Conservation (phyloP, 2,888 invertebrate genomes). For the Zaprionus lineosus region DNA sequence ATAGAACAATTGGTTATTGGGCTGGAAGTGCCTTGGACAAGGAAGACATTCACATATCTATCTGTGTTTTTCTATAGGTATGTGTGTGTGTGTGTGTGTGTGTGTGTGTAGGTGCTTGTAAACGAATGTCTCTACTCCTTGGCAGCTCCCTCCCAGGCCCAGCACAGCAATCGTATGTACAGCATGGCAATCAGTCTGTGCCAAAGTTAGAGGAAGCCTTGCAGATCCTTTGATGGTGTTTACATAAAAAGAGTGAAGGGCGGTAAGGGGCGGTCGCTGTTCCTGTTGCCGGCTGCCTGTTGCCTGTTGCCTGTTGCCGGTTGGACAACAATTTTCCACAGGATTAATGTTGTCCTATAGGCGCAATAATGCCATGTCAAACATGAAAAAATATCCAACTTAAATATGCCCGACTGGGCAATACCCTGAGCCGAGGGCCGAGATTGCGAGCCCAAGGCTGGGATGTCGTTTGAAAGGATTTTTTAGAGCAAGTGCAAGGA, state of each 20-base stretch:
- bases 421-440: too few relatives aligned
- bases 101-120: not conserved
- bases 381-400: not conserved
- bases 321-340: slow-evolving; percentile 37
- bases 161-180: slow-evolving; percentile 5
- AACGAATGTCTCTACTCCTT: too few relatives aligned
- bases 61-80: not conserved
- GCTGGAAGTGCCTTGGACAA: slow-evolving; percentile 12
- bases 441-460: too few relatives aligned
- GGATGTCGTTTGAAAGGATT: too few relatives aligned
- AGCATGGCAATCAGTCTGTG: slow-evolving; percentile 52
- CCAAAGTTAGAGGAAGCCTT: slow-evolving; percentile 40
- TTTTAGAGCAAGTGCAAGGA: too few relatives aligned
- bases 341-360: slow-evolving; percentile 51
- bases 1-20: slow-evolving; percentile 46
- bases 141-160: slow-evolving; percentile 3
- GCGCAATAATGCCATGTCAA: slow-evolving; percentile 38
- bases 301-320: slow-evolving; percentile 4
- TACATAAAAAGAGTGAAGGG: slow-evolving; percentile 35
- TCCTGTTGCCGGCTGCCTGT: not conserved
- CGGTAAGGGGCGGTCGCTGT: slow-evolving; percentile 2
- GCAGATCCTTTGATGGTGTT: slow-evolving; percentile 47
- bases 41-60: not conserved
- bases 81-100: not conserved
- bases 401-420: not conserved